These are phyloP conservation scores for Climacteris rufus DNA, from an alignment of 2,113 vertebrate genomes.

Conservation along the genomic window DNA sequence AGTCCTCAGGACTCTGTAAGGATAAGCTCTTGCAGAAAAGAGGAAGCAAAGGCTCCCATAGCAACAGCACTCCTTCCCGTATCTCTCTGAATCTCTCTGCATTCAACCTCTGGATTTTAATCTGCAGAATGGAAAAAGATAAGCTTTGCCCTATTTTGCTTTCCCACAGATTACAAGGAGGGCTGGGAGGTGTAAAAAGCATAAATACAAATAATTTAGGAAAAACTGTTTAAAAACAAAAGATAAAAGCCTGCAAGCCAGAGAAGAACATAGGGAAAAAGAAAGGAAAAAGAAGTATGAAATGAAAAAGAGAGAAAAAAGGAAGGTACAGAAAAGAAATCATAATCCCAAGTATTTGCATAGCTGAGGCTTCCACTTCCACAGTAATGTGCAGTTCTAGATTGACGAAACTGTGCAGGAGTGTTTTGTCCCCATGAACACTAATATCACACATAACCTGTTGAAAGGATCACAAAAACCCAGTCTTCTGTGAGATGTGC, in stretches of 20 bases:
- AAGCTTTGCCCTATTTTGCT: not conserved
- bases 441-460: not conserved
- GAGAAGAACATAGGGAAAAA: not conserved
- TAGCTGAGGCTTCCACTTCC: not conserved
- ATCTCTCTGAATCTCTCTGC: not conserved
- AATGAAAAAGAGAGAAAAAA: not conserved
- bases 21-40: not conserved
- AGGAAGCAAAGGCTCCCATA: not conserved
- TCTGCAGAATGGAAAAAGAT: not conserved
- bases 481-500: not conserved
- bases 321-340: not conserved
- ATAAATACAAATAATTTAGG: not conserved
- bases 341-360: not conserved
- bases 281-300: not conserved
- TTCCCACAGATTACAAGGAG: not conserved
- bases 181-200: not conserved
- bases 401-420: not conserved
- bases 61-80: not conserved
- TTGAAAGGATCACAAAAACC: not conserved
- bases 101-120: not conserved
- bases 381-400: not conserved
- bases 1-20: not conserved
- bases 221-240: not conserved
- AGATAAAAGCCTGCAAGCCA: not conserved
- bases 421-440: not conserved